phyloP scores from a whole-genome alignment of 37 sponge, comb jelly and placozoan species.

The Chondrilla cf. caribensis region DNA sequence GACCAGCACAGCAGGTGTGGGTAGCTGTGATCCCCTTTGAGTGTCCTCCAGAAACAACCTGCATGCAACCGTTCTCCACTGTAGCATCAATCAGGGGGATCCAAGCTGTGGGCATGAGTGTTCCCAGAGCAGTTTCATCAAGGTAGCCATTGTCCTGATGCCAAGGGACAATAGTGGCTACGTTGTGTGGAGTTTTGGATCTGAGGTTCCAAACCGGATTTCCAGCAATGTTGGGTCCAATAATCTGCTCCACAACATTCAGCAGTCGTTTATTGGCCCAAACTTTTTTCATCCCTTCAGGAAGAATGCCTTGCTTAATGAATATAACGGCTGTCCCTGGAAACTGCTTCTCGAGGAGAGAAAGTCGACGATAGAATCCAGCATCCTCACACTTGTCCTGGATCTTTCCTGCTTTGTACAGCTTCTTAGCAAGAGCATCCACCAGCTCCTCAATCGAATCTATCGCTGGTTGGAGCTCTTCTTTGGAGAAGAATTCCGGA shows the following conservation, averaged over 20 bases:
- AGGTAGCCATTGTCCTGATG: slow-evolving; percentile 93
- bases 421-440: slow-evolving; percentile 61
- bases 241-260: slow-evolving; percentile 71
- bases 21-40: slow-evolving; percentile 61
- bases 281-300: slow-evolving; percentile 50
- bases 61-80: slow-evolving; percentile 78
- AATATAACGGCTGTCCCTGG: slow-evolving; percentile 69
- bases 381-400: slow-evolving; percentile 51
- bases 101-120: slow-evolving; percentile 82
- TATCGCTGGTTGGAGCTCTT: slow-evolving; percentile 68
- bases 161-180: slow-evolving; percentile 86
- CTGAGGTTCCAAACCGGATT: slow-evolving; percentile 90
- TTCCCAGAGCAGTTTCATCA: slow-evolving; percentile 35
- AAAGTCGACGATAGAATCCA: slow-evolving; percentile 74
- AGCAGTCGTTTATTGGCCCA: slow-evolving; percentile 72
- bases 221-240: slow-evolving; percentile 82
- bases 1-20: slow-evolving; percentile 86
- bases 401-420: slow-evolving; percentile 64
- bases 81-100: slow-evolving; percentile 88
- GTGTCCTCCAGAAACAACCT: slow-evolving; percentile 79
- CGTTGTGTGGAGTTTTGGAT: slow-evolving; percentile 75
- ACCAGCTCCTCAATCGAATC: slow-evolving; percentile 62
- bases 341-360: slow-evolving; percentile 72
- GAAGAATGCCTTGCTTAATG: slow-evolving; percentile 63
- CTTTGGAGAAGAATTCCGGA: slow-evolving; percentile 64